Percentiles rank a stretch among this genome's conserved stretches.
phyloP scores from a whole-genome alignment of 2,797 vertebrate species.

The Euthynnus affinis region DNA sequence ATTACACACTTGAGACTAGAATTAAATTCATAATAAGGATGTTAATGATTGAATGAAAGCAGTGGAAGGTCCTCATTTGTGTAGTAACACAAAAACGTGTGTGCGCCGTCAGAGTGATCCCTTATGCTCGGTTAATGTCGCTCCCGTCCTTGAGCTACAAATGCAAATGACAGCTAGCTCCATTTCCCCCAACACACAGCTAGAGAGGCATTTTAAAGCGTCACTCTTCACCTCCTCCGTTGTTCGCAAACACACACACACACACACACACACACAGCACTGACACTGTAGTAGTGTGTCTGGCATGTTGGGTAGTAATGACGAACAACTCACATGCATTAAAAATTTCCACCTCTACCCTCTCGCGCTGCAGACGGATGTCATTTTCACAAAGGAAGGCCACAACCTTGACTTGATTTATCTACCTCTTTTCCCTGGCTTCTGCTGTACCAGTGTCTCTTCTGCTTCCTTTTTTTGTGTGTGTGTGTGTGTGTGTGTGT shows the following conservation, averaged over 20 bases:
- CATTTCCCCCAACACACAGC: slow-evolving; percentile 65
- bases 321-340: slow-evolving; percentile 46
- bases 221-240: slow-evolving; percentile 59
- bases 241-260: slow-evolving; percentile 30
- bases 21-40: neutral
- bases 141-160: slow-evolving; percentile 69
- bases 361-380: slow-evolving; percentile 26
- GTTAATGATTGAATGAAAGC: neutral
- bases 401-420: slow-evolving; percentile 74
- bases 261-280: slow-evolving; percentile 7
- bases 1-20: neutral
- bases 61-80: slow-evolving; percentile 1
- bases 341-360: slow-evolving; percentile 59
- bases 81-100: neutral
- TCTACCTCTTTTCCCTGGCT: slow-evolving; percentile 45
- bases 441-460: slow-evolving; percentile 25
- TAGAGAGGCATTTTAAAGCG: slow-evolving; percentile 73
- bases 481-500: no score
- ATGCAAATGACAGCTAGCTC: slow-evolving; percentile 72
- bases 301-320: slow-evolving; percentile 29
- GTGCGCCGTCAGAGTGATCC: slow-evolving; percentile 44
- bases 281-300: slow-evolving; percentile 20
- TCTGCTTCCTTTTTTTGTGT: slow-evolving; percentile 10
- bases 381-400: slow-evolving; percentile 54
- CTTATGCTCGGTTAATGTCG: slow-evolving; percentile 59